These are phyloP conservation scores for Hirtodrosophila alboralis DNA, from an alignment of 2,888 invertebrate species.

Conservation along the genomic window DNA sequence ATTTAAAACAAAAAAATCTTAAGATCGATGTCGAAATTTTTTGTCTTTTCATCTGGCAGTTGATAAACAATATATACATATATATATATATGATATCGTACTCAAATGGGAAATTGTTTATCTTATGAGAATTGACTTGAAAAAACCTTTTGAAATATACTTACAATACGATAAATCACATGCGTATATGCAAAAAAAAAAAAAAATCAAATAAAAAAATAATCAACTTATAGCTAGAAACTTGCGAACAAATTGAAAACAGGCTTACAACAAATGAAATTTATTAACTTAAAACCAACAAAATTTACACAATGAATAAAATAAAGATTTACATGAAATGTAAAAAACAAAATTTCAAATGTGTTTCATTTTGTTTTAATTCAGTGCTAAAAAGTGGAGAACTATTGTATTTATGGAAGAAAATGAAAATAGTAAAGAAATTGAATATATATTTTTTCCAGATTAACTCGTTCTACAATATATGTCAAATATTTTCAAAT, in stretches of 20 bases:
- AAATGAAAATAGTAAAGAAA: too few species aligned
- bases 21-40: constrained; percentile 37
- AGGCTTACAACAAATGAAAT: constrained; percentile 49
- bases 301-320: constrained; percentile 71
- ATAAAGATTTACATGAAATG: constrained; percentile 75
- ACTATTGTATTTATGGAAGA: too few species aligned
- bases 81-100: constrained; percentile 48
- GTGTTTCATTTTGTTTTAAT: too few species aligned
- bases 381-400: too few species aligned
- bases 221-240: constrained; percentile 60
- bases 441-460: too few species aligned
- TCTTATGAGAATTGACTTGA: constrained; percentile 71
- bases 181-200: constrained; percentile 19
- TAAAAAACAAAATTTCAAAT: constrained; percentile 29
- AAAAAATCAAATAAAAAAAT: too few species aligned
- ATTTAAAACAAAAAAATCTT: constrained; percentile 42
- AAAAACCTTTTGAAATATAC: constrained; percentile 49
- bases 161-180: constrained; percentile 28
- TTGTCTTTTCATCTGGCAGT: constrained; percentile 51
- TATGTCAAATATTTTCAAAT: too few species aligned
- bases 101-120: constrained; percentile 53
- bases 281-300: constrained; percentile 58
- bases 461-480: too few species aligned
- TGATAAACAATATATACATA: constrained; percentile 9
- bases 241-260: constrained; percentile 61